Base-by-base conservation (phyloP, 2,888 invertebrate species). In the Dynastes maya region DNA sequence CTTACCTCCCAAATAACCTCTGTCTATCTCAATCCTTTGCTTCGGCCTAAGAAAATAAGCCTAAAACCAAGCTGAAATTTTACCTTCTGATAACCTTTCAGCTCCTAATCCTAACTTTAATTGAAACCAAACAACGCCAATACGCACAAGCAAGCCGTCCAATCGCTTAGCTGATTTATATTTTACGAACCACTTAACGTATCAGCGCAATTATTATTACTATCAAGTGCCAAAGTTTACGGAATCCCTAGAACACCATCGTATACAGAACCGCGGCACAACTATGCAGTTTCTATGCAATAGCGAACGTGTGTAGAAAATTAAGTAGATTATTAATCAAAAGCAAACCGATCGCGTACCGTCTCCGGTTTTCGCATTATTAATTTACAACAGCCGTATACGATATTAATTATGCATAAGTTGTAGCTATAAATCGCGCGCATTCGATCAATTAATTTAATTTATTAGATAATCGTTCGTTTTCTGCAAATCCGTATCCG, bases 361-460 rank as follows among this genome's bases (percentile, higher is more conserved):
- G 72, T 40, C 55, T 51, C 40, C 58, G 55, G 58, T 58, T 72
- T 72, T 72, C 72, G 22, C 22, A 58, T 71, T 71, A 71, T 72
- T 72, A 70, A 72, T 72, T 72, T 40, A 58, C 40, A 22, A 45
- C 45, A 1, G 9, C 58, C 11, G 40, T 27, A 51, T 22, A 40
- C 58, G 37, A 22, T 58, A 58, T 58, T 72, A 58, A 72, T 72
- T 72, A 72, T 72, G 55, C 72, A 45, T 58, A 61, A 58, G 58
- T 58, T 58, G 16, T 11, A 58, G 40, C 72, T 16, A 72, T 72
- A 72, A 72, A 72, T 72, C 51, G 27, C 22, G 11, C 61, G 58
- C 51, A 72, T 58, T 72, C 58, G 37, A 72, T 72, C 72, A 72
- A 72, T 72, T 72, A 72, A 72, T 58, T 72, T 72, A 72, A 72